phyloP scores from a whole-genome alignment of 2,888 invertebrate species.

The Trachelus iudaicus region DNA sequence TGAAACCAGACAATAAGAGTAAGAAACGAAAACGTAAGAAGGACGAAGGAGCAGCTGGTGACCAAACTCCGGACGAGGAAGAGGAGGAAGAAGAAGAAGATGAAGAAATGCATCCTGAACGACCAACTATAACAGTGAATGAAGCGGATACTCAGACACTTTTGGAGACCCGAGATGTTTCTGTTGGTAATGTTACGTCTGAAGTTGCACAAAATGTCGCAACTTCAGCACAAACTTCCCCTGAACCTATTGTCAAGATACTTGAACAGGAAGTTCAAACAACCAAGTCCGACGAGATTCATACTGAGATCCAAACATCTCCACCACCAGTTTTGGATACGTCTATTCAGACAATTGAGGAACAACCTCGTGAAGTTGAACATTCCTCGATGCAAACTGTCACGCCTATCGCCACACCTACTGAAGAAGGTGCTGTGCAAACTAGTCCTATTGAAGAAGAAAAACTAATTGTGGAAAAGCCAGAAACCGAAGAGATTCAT shows the following conservation, averaged over 20 bases:
- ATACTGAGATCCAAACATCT: slow-evolving; percentile 70
- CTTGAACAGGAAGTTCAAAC: slow-evolving; percentile 68
- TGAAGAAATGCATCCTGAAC: slow-evolving; percentile 60
- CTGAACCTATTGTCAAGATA: slow-evolving; percentile 65
- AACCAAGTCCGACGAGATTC: slow-evolving; percentile 65
- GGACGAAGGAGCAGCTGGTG: slow-evolving; percentile 32
- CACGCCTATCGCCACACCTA: slow-evolving; percentile 60
- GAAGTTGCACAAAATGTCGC: slow-evolving; percentile 27
- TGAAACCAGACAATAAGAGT: slow-evolving; percentile 64
- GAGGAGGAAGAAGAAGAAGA: slow-evolving; percentile 28
- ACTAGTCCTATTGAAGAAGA: slow-evolving; percentile 58
- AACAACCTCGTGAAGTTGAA: slow-evolving; percentile 63
- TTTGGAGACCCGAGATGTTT: slow-evolving; percentile 42
- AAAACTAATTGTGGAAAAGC: slow-evolving; percentile 20
- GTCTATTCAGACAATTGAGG: slow-evolving; percentile 43
- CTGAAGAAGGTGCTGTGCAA: slow-evolving; percentile 62
- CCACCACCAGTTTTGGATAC: slow-evolving; percentile 70
- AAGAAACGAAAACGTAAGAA: slow-evolving; percentile 67
- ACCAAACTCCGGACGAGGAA: slow-evolving; percentile 27
- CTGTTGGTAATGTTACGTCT: slow-evolving; percentile 36
- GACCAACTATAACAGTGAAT: slow-evolving; percentile 62
- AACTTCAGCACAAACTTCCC: slow-evolving; percentile 71
- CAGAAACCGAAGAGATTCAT: slow-evolving; percentile 14
- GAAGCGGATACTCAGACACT: slow-evolving; percentile 52
- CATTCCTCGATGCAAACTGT: slow-evolving; percentile 66